These are phyloP conservation scores for Lithophane semibrunnea DNA, from an alignment of 2,888 invertebrate genomes.

Conservation along the genomic window DNA sequence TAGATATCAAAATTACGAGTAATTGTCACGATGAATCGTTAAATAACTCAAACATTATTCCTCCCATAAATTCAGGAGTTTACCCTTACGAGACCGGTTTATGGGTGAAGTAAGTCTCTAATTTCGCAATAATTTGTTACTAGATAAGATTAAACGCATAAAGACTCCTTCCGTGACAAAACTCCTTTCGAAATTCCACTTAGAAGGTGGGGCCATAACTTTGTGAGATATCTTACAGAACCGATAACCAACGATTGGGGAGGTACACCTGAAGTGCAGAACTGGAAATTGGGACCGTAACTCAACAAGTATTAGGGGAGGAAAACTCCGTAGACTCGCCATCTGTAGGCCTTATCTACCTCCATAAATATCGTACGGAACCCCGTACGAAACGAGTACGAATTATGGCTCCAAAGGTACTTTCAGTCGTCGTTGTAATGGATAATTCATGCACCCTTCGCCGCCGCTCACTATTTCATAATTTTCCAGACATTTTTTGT, in stretches of 20 bases:
- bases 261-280: constrained; percentile 85
- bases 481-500: constrained; percentile 84
- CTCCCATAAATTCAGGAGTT: constrained; percentile 51
- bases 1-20: constrained; percentile 50
- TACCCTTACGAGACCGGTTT: constrained; percentile 48
- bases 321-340: constrained; percentile 86
- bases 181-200: constrained; percentile 52
- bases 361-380: constrained; percentile 87
- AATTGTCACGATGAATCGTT: constrained; percentile 51
- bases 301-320: constrained; percentile 90
- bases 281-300: constrained; percentile 89
- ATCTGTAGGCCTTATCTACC: constrained; percentile 89
- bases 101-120: constrained; percentile 47
- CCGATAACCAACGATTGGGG: constrained; percentile 70
- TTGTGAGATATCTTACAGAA: constrained; percentile 51
- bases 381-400: constrained; percentile 84
- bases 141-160: constrained; percentile 58
- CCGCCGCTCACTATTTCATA: constrained; percentile 76
- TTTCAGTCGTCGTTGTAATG: constrained; percentile 83
- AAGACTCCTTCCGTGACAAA: constrained; percentile 58
- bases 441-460: constrained; percentile 90
- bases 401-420: constrained; percentile 87
- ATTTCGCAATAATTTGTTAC: constrained; percentile 62
- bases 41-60: constrained; percentile 45
- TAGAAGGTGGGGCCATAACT: constrained; percentile 41